A percentile compares a stretch with the other conserved stretches of the same genome.
Evolutionary conservation across 2,113 vertebrate species (phyloP).

Genomic region (Chionomys nivalis): DNA sequence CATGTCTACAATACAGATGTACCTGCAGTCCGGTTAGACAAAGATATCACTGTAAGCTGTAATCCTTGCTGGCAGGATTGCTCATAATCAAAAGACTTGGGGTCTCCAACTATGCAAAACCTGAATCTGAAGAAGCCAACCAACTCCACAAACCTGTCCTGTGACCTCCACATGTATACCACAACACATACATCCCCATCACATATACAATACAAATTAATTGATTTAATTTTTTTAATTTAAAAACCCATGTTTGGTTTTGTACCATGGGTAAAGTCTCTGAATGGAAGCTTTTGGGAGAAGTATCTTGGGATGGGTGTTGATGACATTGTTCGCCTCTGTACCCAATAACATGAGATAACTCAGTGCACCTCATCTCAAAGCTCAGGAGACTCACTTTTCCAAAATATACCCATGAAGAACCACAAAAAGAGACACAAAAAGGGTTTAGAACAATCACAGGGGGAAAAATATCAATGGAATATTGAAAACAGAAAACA

Average conservation of each 20-base stretch:
- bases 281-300: neutral
- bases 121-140: neutral
- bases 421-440: neutral
- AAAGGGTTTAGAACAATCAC: neutral
- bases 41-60: neutral
- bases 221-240: neutral
- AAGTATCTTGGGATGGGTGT: neutral
- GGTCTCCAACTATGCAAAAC: neutral
- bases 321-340: neutral
- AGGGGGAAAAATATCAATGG: neutral
- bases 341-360: rapidly evolving
- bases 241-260: neutral
- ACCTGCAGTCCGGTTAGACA: neutral
- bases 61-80: neutral
- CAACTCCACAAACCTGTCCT: neutral
- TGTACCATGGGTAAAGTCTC: rapidly evolving
- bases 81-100: no score
- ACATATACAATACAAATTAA: neutral
- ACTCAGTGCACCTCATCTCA: neutral
- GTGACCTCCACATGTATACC: neutral
- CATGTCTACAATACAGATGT: rapidly evolving
- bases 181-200: no score
- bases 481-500: neutral
- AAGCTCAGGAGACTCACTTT: neutral
- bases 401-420: no score